Evolutionary conservation across 2,113 vertebrate species (phyloP), one percentile per base, ranked within the genome.

Genomic region (Megatriorchis doriae): DNA sequence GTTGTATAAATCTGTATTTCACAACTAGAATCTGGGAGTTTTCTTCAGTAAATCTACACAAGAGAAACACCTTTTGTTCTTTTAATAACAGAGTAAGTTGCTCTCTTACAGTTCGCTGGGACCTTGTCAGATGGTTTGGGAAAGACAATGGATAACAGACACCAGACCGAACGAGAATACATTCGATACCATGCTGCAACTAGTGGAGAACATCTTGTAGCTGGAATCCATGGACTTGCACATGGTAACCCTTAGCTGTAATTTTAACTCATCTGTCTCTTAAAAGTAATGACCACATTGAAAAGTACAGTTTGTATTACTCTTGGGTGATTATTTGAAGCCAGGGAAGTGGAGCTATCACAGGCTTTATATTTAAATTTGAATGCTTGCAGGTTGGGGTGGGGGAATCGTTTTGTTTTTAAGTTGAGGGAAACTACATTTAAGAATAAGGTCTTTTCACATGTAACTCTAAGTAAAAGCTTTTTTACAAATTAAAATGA

Each of bases 91-190:
- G 71, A 16, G 40, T 17, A 23, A 5, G 32, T 84, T 78, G 16
- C n/a, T 83, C 9, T 87, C 68, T 91, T 95, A 11, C 96, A 99
- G 99, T 99, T 99, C 77, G 99, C 99, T 40, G 99, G 99, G 62
- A 99, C 99, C 2, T 83, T 99, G 68, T 99, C 99, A 0, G 99
- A 99, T 65, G 99, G 99, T 38, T 95, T 99, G 92, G 99, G 99
- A 12, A 99, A 99, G 97, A 99, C 99, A 0, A 99, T 99, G 99
- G 99, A 99, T 91, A 99, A 98, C 92, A 98, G 99, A 6, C 99
- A 99, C 53, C 99, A 99, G 97, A 99, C 98, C 0, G 99, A 99
- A 93, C 96, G 99, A 29, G 99, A 99, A 45, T 99, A 99, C 94
- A 99, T 99, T 88, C 97, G 99, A 4, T 99, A 99, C n/a, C 99